Percentiles rank a stretch among this genome's conserved stretches.
phyloP scores from a whole-genome alignment of 2,888 invertebrate species.

The Pegoplata infirma region DNA sequence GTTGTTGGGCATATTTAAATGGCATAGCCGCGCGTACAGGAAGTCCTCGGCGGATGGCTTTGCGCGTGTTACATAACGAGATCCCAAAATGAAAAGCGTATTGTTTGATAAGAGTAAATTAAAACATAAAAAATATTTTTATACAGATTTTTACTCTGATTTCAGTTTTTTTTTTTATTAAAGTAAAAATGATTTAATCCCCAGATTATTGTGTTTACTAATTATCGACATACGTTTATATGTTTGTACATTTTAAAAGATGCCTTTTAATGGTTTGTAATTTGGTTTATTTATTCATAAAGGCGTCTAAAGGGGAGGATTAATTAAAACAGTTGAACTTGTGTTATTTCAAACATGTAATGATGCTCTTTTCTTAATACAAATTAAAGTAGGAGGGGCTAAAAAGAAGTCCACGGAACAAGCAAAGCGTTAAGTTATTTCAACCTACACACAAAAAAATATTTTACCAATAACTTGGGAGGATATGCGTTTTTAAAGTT shows the following conservation, averaged over 20 bases:
- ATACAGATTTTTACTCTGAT: constrained; percentile 31
- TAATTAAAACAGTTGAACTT: constrained; percentile 5
- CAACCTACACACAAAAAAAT: no score
- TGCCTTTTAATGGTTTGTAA: constrained; percentile 65
- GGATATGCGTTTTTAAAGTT: no score
- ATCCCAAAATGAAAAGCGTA: constrained; percentile 54
- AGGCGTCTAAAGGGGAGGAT: constrained; percentile 36
- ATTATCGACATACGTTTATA: constrained; percentile 58
- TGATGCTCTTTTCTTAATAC: neutral
- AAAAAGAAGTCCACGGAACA: no score
- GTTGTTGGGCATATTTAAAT: constrained; percentile 45
- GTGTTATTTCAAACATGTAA: no score
- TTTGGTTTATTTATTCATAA: constrained; percentile 53
- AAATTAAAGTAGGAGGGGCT: constrained; percentile 8
- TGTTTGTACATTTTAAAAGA: constrained; percentile 20
- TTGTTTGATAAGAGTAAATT: constrained; percentile 43
- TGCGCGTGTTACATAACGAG: constrained; percentile 67
- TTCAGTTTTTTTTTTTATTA: constrained; percentile 36
- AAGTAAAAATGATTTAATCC: constrained; percentile 53
- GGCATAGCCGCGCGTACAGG: constrained; percentile 64
- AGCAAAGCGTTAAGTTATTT: no score
- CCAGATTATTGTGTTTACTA: constrained; percentile 55
- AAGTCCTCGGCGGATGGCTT: constrained; percentile 67
- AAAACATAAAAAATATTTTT: constrained; percentile 20
- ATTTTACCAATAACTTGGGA: no score